Percentiles rank a stretch among this genome's conserved stretches.
These are phyloP conservation scores for Toxotes chatareus DNA, from an alignment of 2,113 vertebrate genomes.

Conservation along the genomic window DNA sequence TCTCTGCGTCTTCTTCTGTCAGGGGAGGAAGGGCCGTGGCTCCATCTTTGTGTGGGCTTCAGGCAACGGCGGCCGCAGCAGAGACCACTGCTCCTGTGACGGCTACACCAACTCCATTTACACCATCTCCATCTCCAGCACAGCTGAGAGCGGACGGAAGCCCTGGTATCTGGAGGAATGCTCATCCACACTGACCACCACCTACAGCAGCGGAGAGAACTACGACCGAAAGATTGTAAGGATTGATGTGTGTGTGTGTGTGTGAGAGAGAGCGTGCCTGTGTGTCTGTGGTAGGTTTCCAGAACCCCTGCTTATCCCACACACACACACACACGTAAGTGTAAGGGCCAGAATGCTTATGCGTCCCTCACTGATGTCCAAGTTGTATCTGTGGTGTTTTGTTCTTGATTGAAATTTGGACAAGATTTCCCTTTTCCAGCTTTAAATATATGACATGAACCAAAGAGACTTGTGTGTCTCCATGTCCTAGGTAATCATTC, in stretches of 20 bases:
- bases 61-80: conserved; percentile 96
- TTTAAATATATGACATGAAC: not conserved
- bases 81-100: conserved; percentile 98
- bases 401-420: not conserved
- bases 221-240: conserved; percentile 98
- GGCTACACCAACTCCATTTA: conserved; percentile 99
- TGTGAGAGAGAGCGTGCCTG: not conserved
- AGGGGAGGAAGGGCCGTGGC: conserved; percentile 95
- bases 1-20: conserved; percentile 53
- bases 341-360: not conserved
- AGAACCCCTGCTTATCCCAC: not conserved
- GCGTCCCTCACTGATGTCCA: not conserved
- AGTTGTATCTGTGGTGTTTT: not conserved
- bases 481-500: not conserved
- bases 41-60: conserved; percentile 99
- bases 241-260: not conserved
- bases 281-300: not conserved
- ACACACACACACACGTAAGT: too few species aligned
- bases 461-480: not conserved
- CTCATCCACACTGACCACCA: conserved; percentile 95
- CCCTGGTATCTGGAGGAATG: conserved; percentile 99
- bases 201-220: conserved; percentile 98
- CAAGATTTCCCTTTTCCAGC: not conserved
- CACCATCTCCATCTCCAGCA: conserved; percentile 99
- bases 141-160: conserved; percentile 97